Conservation (phyloP, 92 coral and sea anemone genomes). For the Heliopora coerulea region DNA sequence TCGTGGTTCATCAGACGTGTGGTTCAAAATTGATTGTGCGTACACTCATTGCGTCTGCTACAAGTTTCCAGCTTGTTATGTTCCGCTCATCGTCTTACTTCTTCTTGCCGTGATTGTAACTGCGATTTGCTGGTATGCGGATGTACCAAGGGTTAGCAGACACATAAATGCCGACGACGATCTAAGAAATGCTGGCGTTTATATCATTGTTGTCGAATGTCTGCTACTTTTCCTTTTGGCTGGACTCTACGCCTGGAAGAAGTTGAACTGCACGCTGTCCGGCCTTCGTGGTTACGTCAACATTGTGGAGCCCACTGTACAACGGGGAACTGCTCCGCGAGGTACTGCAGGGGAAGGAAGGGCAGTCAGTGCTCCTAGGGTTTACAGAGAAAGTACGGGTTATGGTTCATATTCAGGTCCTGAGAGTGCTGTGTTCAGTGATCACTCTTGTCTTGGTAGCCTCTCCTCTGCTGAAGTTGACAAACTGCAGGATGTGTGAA, state of each 20-base stretch:
- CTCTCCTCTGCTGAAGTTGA: too few species aligned
- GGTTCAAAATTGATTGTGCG: background rate
- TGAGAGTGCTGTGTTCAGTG: too few species aligned
- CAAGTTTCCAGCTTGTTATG: slow-evolving; percentile 40
- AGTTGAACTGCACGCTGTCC: too few species aligned
- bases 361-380: too few species aligned
- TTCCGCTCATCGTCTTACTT: slow-evolving; percentile 18
- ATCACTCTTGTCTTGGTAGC: too few species aligned
- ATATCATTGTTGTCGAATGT: slow-evolving; percentile 18
- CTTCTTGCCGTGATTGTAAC: slow-evolving; percentile 35
- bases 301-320: too few species aligned
- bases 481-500: too few species aligned
- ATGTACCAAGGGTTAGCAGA: slow-evolving; percentile 22
- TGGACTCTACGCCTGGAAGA: slow-evolving; percentile 16
- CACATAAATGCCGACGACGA: slow-evolving; percentile 10
- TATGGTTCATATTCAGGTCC: background rate
- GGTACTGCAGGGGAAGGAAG: too few species aligned
- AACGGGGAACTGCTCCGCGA: too few species aligned
- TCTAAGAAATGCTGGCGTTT: slow-evolving; percentile 47
- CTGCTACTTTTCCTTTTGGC: slow-evolving; percentile 2
- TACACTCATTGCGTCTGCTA: slow-evolving; percentile 12
- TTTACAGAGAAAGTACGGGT: too few species aligned
- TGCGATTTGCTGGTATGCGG: slow-evolving; percentile 52
- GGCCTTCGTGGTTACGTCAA: background rate
- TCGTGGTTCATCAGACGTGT: background rate